phyloP scores from a whole-genome alignment of 2,888 invertebrate species.

The Rhimphoctona megacephalus region DNA sequence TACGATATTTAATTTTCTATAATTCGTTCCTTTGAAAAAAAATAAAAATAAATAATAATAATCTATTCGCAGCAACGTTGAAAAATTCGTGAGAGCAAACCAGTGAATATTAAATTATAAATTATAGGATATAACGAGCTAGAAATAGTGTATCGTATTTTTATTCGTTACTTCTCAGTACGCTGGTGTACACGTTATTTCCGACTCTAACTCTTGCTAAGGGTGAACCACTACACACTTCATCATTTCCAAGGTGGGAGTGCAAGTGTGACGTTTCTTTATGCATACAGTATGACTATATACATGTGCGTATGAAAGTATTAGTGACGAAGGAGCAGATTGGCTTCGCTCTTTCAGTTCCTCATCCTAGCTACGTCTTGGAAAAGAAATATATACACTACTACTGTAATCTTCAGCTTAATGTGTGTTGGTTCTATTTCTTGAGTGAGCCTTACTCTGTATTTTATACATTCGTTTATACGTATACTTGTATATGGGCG shows the following conservation, averaged over 20 bases:
- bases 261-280: conserved; percentile 55
- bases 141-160: conserved; percentile 31
- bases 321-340: conserved; percentile 33
- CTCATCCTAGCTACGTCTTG: conserved; percentile 18
- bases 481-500: not conserved
- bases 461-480: conserved; percentile 3
- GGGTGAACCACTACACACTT: conserved; percentile 49
- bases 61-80: not conserved
- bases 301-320: not conserved
- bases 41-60: no score
- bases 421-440: conserved; percentile 6
- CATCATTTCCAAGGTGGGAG: conserved; percentile 61
- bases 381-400: conserved; percentile 19
- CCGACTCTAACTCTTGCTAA: conserved; percentile 43
- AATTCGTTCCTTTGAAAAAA: no score
- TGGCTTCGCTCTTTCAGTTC: conserved; percentile 41
- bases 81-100: conserved; percentile 1
- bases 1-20: not conserved
- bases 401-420: not conserved
- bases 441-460: conserved; percentile 16
- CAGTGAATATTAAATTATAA: conserved; percentile 12
- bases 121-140: conserved; percentile 25
- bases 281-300: conserved; percentile 25
- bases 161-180: conserved; percentile 29
- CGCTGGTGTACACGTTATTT: conserved; percentile 51